Evolutionary conservation across 2,797 vertebrate genomes (phyloP), one percentile per base, ranked within the genome.

Genomic region (Pseudomugil tenellus): DNA sequence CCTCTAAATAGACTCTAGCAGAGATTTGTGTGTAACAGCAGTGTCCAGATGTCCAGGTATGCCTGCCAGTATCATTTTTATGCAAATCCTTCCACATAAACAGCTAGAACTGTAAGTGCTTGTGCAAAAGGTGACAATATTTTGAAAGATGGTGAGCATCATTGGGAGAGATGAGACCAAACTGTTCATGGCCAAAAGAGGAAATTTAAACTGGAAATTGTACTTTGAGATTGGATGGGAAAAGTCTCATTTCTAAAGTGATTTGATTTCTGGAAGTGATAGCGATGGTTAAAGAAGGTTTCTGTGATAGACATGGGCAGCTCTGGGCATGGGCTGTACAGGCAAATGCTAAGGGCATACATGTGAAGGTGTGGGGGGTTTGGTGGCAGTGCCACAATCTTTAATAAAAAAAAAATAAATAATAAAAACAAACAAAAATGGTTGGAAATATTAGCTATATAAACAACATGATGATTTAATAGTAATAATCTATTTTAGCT

Each of bases 31-130:
- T 52, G 64, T 77, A 80, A 69, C 63, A 67, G 61, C 62, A 71
- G 55, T 74, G 77, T 85, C 84, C 86, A 88, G 79, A 82, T 89
- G 81, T 77, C 87, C 69, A 34, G 62, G 55, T 76, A 66, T 63
- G 41, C 53, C 74, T 82, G 86, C 85, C 86, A 90, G 74, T 84
- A 74, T 83, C 26, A 84, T 89, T 88, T 88, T 81, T 84, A 87
- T 89, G 77, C 81, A 87, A 87, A 90, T 84, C 66, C 53, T 14
- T 76, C 48, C 63, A 63, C 67, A 83, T 76, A 75, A 83, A 85
- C 35, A 37, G 53, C 68, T n/a, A 43, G 54, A 59, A 76, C 69
- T 77, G 73, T 84, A 83, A 82, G 77, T 75, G 58, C 63, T 65
- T 68, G 75, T 76, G 66, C 7, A 41, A 52, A 77, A 83, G 63